Conservation (phyloP, 2,113 vertebrate species). For the Axis porcinus region DNA sequence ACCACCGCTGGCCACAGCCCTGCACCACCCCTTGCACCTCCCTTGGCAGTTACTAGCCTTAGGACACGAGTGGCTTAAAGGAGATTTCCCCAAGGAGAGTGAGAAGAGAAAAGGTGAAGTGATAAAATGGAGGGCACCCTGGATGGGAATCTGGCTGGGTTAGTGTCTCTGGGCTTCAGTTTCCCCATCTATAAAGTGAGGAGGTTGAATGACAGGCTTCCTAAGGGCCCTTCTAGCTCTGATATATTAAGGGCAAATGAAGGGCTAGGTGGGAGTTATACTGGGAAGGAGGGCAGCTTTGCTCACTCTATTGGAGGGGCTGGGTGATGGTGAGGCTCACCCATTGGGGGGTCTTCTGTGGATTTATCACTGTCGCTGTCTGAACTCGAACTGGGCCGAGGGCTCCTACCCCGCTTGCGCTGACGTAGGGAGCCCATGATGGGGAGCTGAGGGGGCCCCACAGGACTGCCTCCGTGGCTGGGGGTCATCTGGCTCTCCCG, state of each 20-base stretch:
- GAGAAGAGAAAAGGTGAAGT: conserved; percentile 60
- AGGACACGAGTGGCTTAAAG: conserved; percentile 42
- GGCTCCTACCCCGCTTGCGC: conserved; percentile 93
- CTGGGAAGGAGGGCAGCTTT: conserved; percentile 9
- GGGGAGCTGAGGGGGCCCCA: conserved; percentile 94
- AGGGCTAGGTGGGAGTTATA: neutral
- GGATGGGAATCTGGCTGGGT: neutral
- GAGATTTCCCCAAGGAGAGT: conserved; percentile 48
- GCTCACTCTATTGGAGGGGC: conserved; percentile 39
- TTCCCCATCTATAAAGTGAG: conserved; percentile 10
- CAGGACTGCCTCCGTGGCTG: conserved; percentile 88
- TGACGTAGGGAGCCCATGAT: conserved; percentile 87
- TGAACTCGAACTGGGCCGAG: conserved; percentile 92
- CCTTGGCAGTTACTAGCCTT: conserved; percentile 18
- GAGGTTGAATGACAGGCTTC: neutral
- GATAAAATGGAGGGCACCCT: conserved; percentile 22
- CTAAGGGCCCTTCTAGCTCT: conserved; percentile 31
- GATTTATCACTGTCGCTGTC: conserved; percentile 96
- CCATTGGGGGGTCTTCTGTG: conserved; percentile 81
- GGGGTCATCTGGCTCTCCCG: conserved; percentile 88
- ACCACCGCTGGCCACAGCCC: neutral
- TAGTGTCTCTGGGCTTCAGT: conserved; percentile 13
- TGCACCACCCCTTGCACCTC: neutral
- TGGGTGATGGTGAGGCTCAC: conserved; percentile 75
- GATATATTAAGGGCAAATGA: conserved; percentile 16